Evolutionary conservation across 2,888 invertebrate genomes (phyloP), one percentile per base, ranked within the genome.

Genomic region (Clanis bilineata): DNA sequence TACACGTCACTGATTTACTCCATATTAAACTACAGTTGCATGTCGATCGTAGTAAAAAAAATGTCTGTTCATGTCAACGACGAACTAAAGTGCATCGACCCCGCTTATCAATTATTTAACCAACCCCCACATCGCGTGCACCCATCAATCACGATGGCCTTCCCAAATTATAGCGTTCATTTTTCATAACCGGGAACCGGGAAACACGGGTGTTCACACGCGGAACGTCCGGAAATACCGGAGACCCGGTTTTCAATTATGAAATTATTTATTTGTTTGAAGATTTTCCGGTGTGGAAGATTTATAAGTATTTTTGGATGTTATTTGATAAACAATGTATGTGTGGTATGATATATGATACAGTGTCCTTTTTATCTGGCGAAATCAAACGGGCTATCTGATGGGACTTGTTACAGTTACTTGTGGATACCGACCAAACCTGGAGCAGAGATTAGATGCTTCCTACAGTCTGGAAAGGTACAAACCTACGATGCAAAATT

Each of bases 141-240:
- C 63, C 69, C 72, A 76, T 82, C 75, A 75, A 79, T 80, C 80
- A 79, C 70, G 62, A 60, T 74, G 71, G 76, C 70, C 78, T 68
- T 65, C 59, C 59, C 58, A 77, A 77, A 78, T 74, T 79, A 75
- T 74, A 68, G 68, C 66, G 60, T 67, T 61, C 65, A 69, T 75
- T 74, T 74, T 74, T 69, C 62, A 60, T 60, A 62, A 64, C 62
- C 60, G 62, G 60, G 61, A 64, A 65, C 65, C 28, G 66, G 45
- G 44, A 21, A 51, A 56, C 55, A n/a, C n/a, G n/a, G n/a, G 57
- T 61, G 59, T 38, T 51, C 62, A 57, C 59, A 63, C 64, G 65
- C 64, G 18, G 51, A 22, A 64, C 58, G 57, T 57, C 66, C 61
- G 68, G 65, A 69, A 65, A 67, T 64, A 60, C 66, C 58, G 41